A percentile compares a stretch with the other conserved stretches of the same genome.
Evolutionary conservation across 2,888 invertebrate genomes (phyloP).

Genomic region (Digitonthophagus gazella): DNA sequence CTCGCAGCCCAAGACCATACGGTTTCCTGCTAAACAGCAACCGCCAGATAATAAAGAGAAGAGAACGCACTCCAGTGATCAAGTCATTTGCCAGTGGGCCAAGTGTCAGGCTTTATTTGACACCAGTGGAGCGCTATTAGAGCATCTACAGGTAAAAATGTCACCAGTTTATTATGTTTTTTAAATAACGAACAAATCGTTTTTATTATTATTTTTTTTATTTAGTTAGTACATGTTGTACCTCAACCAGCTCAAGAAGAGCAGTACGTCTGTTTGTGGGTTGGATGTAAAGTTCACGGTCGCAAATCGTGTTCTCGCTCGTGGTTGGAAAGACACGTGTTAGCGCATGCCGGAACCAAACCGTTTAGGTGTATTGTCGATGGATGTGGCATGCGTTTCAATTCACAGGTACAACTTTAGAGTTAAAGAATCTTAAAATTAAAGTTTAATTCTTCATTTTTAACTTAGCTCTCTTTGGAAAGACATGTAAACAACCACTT

Average conservation of each 20-base stretch:
- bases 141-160: conserved; percentile 90
- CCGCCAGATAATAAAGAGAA: conserved; percentile 44
- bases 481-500: conserved; percentile 94
- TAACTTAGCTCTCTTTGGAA: conserved; percentile 71
- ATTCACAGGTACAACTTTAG: conserved; percentile 75
- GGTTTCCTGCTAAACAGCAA: conserved; percentile 66
- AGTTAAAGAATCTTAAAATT: not conserved
- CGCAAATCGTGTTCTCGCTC: conserved; percentile 87
- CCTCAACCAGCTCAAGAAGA: conserved; percentile 80
- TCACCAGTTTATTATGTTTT: conserved; percentile 35
- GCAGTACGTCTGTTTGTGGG: conserved; percentile 90
- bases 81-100: conserved; percentile 72
- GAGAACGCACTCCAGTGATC: conserved; percentile 45
- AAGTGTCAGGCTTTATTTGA: conserved; percentile 78
- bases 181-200: not conserved
- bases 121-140: conserved; percentile 76
- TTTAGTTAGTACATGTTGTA: conserved; percentile 72
- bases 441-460: not conserved
- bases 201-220: conserved; percentile 8
- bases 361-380: conserved; percentile 95
- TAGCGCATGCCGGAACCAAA: conserved; percentile 88
- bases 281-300: conserved; percentile 91
- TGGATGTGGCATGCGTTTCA: conserved; percentile 85
- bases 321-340: conserved; percentile 91
- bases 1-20: conserved; percentile 77